These are phyloP conservation scores for Gymnothorax javanicus DNA, from an alignment of 2,797 vertebrate genomes.

Conservation along the genomic window DNA sequence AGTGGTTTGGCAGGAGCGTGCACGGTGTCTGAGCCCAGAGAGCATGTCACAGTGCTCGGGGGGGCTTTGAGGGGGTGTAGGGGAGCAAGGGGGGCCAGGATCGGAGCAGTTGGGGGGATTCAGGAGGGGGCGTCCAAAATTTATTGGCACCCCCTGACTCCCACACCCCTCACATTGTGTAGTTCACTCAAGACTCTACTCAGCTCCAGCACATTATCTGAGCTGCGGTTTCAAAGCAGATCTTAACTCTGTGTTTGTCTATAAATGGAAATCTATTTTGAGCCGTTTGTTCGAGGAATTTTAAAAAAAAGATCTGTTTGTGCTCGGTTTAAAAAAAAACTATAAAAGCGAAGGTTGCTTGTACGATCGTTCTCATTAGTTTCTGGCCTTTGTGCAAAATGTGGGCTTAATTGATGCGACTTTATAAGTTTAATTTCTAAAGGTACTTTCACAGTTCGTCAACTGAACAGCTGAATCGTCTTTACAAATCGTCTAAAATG, in stretches of 20 bases:
- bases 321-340: not conserved
- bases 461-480: not conserved
- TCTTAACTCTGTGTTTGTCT: not conserved
- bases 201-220: not conserved
- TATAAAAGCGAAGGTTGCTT: constrained; percentile 4
- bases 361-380: not conserved
- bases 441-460: constrained; percentile 1
- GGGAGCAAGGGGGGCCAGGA: no score
- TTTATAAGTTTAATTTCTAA: not conserved
- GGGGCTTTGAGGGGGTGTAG: no score
- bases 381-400: not conserved
- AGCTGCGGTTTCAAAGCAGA: not conserved
- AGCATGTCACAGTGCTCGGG: not conserved
- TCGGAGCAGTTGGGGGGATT: no score
- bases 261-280: not conserved
- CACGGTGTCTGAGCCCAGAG: not conserved
- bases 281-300: not conserved
- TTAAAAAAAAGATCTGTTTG: not conserved
- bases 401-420: not conserved
- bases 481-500: not conserved
- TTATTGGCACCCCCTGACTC: not conserved
- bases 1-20: not conserved
- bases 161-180: no score
- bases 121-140: not conserved
- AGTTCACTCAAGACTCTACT: not conserved